These are phyloP conservation scores for Microcebus ravelobensis DNA, from an alignment of 2,113 vertebrate species.

Conservation along the genomic window DNA sequence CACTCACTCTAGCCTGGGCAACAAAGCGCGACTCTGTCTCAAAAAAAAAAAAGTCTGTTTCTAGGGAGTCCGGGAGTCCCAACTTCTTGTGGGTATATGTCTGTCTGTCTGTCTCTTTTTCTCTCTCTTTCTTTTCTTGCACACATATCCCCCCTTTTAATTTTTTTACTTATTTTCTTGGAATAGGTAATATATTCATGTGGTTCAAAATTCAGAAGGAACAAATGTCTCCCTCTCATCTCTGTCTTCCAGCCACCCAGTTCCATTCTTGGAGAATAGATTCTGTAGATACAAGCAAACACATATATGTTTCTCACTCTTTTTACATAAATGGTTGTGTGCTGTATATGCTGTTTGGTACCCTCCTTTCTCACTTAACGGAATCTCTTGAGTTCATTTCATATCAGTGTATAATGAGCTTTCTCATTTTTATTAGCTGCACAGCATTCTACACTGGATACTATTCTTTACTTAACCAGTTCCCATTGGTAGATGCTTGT, in stretches of 20 bases:
- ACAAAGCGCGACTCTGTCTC: too few relatives aligned
- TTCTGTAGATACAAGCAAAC: background rate
- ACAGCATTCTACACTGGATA: background rate
- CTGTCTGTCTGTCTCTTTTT: background rate
- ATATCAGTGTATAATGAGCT: background rate
- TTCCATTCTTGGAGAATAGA: background rate
- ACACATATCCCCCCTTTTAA: background rate
- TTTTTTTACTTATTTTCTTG: constrained; percentile 28
- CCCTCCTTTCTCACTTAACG: constrained; percentile 11
- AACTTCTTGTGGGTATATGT: background rate
- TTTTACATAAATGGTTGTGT: background rate
- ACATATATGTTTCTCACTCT: background rate
- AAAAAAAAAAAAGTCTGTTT: background rate
- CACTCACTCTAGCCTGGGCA: too few relatives aligned
- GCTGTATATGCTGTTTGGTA: background rate
- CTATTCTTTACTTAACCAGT: background rate
- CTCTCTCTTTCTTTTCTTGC: too few relatives aligned
- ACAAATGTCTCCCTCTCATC: background rate
- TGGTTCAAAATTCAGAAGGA: constrained; percentile 1
- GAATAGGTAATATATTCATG: constrained; percentile 7
- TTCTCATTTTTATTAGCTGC: background rate
- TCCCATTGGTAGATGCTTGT: background rate
- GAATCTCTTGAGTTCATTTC: background rate
- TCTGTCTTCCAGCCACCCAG: background rate
- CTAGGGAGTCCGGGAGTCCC: background rate